Evolutionary conservation across 2,797 vertebrate species (phyloP).

Genomic region (Chaenodraco wilsoni): DNA sequence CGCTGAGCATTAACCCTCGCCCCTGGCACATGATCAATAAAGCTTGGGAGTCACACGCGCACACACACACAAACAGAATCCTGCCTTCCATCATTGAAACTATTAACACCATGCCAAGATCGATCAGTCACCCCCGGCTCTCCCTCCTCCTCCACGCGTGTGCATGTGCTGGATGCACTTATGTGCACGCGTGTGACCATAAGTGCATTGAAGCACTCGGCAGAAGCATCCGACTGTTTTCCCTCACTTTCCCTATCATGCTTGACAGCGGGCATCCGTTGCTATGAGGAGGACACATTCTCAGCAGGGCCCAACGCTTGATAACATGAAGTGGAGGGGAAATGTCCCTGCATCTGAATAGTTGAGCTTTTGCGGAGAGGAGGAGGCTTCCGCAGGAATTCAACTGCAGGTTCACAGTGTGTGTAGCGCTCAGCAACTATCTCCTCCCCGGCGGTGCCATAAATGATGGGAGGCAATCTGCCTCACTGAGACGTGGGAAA

Average conservation of each 20-base stretch:
- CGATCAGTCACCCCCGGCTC: slow-evolving; percentile 64
- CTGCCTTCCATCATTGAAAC: slow-evolving; percentile 70
- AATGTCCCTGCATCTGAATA: slow-evolving; percentile 18
- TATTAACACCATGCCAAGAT: slow-evolving; percentile 74
- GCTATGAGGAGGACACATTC: slow-evolving; percentile 10
- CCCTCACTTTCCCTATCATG: background rate
- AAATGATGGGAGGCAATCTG: slow-evolving; percentile 75
- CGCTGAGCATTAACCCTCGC: slow-evolving; percentile 62
- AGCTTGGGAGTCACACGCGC: slow-evolving; percentile 32
- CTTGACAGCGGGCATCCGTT: slow-evolving; percentile 34
- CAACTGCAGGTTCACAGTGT: slow-evolving; percentile 64
- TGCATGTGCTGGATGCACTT: background rate
- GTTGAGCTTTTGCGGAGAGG: slow-evolving; percentile 64
- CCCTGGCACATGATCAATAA: slow-evolving; percentile 72
- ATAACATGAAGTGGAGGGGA: slow-evolving; percentile 30
- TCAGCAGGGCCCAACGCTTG: slow-evolving; percentile 12
- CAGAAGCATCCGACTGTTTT: background rate
- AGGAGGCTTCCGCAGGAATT: slow-evolving; percentile 61
- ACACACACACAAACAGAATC: slow-evolving; percentile 20
- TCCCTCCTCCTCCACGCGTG: slow-evolving; percentile 16
- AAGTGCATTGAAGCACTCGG: background rate
- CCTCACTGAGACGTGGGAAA: slow-evolving; percentile 71
- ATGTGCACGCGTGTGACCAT: slow-evolving; percentile 9
- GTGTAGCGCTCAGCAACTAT: slow-evolving; percentile 62
- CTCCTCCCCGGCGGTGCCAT: slow-evolving; percentile 66